These are phyloP conservation scores for Pipistrellus pipistrellus DNA, from an alignment of 2,797 vertebrate genomes.

Conservation along the genomic window DNA sequence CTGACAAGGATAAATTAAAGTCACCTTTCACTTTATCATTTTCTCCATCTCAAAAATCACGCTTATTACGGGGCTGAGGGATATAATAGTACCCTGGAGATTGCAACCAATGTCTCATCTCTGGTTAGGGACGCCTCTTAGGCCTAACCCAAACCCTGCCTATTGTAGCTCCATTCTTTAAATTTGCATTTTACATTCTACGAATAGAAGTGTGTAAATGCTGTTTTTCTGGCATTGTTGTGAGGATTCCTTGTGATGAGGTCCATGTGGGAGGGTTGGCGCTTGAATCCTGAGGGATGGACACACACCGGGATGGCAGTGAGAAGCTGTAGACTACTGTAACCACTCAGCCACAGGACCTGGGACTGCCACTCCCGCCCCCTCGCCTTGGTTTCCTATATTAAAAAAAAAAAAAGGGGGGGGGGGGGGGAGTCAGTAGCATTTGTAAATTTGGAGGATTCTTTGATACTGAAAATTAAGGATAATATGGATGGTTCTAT, in stretches of 20 bases:
- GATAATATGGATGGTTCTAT: not conserved
- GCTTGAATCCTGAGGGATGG: not conserved
- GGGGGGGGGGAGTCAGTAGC: not conserved
- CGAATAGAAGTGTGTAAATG: not conserved
- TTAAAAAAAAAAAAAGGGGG: not conserved
- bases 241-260: not conserved
- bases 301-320: not conserved
- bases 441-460: not conserved
- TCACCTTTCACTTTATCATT: not conserved
- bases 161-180: not conserved
- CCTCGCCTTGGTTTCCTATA: not conserved
- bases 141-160: not conserved
- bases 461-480: not conserved
- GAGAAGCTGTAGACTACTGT: not conserved
- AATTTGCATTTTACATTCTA: slow-evolving; percentile 7
- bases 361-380: not conserved
- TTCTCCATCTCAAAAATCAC: slow-evolving; percentile 14
- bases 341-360: not conserved
- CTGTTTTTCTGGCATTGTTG: not conserved
- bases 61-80: not conserved
- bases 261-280: not conserved
- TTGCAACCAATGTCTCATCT: slow-evolving; percentile 32
- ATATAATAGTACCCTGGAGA: not conserved
- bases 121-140: not conserved
- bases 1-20: not conserved